These are phyloP conservation scores for Motacilla tschutschensis DNA, from an alignment of 2,113 vertebrate genomes.

Conservation along the genomic window DNA sequence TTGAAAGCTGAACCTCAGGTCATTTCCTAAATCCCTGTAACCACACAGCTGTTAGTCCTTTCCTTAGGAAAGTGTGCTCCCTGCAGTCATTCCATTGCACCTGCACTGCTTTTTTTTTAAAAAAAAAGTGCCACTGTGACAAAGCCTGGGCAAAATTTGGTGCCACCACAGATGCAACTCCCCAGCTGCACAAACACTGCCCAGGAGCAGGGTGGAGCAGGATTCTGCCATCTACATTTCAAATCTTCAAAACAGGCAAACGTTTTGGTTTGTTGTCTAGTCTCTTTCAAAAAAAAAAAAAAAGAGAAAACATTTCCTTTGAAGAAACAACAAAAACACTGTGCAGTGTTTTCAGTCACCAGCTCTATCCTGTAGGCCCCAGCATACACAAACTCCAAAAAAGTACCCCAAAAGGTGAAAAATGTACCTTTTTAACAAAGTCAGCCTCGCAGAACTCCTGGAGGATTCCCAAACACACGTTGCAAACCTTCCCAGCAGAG, in stretches of 20 bases:
- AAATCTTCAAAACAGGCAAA: background rate
- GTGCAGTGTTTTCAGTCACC: background rate
- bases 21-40: background rate
- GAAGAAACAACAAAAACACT: background rate
- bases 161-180: background rate
- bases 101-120: background rate
- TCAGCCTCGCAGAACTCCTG: constrained; percentile 80
- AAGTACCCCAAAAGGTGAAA: background rate
- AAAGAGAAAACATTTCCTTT: background rate
- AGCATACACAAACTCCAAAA: background rate
- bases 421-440: constrained; percentile 83
- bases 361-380: background rate
- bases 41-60: background rate
- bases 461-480: constrained; percentile 88
- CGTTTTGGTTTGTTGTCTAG: background rate
- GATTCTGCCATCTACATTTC: background rate
- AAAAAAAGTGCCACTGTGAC: background rate
- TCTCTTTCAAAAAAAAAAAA: background rate
- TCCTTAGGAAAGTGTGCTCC: background rate
- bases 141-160: background rate
- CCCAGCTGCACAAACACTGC: background rate
- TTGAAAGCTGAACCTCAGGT: background rate
- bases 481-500: constrained; percentile 69
- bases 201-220: background rate
- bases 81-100: background rate